phyloP scores from a whole-genome alignment of 2,113 vertebrate species.

The Nothocercus nigrocapillus region DNA sequence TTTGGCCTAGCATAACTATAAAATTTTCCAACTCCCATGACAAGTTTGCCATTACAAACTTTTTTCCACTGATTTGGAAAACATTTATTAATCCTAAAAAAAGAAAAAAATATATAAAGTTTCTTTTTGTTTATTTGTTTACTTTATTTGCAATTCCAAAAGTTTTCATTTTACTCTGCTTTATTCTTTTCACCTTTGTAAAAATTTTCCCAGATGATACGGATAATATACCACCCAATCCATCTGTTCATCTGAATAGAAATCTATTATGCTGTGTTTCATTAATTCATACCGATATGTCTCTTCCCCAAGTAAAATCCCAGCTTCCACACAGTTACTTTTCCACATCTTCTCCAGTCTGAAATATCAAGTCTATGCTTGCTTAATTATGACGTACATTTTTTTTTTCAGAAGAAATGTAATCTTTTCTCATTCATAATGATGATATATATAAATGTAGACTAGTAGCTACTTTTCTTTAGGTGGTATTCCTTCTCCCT shows the following conservation, averaged over 20 bases:
- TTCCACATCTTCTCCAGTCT: background rate
- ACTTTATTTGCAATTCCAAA: background rate
- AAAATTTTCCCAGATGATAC: background rate
- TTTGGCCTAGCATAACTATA: constrained; percentile 30
- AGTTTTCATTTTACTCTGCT: background rate
- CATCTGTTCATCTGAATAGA: background rate
- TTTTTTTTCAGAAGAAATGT: background rate
- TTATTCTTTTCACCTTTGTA: background rate
- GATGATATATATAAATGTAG: background rate
- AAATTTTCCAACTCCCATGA: constrained; percentile 11
- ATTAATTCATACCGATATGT: background rate
- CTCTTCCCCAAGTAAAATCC: background rate
- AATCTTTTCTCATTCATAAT: background rate
- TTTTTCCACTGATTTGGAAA: constrained; percentile 24
- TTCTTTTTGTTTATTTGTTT: background rate
- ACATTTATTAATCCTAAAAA: background rate
- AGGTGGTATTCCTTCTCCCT: background rate
- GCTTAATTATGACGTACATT: background rate
- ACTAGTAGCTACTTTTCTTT: background rate
- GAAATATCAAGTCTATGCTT: background rate
- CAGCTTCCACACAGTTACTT: background rate
- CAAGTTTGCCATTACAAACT: background rate
- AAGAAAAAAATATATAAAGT: background rate
- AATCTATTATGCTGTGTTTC: background rate
- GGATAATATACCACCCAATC: background rate